Evolutionary conservation across 1,140 invertebrate genomes (phyloP).

Genomic region (Oedothorax gibbosus): DNA sequence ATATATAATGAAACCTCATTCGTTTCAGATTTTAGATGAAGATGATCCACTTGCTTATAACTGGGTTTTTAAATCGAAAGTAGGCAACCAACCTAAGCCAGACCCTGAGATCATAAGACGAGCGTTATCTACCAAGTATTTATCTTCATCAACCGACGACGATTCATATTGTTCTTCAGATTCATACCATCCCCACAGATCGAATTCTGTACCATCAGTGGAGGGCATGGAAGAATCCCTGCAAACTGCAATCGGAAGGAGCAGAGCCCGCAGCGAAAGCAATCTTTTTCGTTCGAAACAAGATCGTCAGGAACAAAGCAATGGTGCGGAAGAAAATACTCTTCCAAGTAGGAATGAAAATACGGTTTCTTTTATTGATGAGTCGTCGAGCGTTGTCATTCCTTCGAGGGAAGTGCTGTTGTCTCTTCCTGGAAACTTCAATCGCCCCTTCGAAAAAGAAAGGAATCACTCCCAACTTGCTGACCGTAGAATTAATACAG

Average conservation of each 20-base stretch:
- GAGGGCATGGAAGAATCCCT: not conserved
- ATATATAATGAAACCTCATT: too few species aligned
- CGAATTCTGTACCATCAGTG: not conserved
- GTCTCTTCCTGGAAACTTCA: too few species aligned
- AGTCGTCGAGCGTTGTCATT: too few species aligned
- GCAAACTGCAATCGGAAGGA: not conserved
- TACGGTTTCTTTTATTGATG: too few species aligned
- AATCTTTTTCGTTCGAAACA: not conserved
- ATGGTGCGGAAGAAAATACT: too few species aligned
- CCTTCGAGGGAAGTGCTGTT: too few species aligned
- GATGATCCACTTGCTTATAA: not conserved
- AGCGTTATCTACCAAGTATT: not conserved
- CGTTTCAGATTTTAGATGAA: constrained; percentile 23
- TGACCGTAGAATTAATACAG: too few species aligned
- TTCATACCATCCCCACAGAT: not conserved
- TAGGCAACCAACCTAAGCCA: not conserved
- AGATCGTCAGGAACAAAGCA: too few species aligned
- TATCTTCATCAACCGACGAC: not conserved
- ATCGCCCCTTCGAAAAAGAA: too few species aligned
- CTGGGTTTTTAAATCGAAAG: constrained; percentile 26
- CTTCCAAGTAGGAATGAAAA: too few species aligned
- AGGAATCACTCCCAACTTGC: too few species aligned
- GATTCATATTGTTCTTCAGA: constrained; percentile 3
- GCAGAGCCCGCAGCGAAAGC: not conserved
- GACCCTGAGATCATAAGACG: not conserved